Base-by-base conservation (phyloP, 2,797 vertebrate species). In the Parotocinclus haroldoi region DNA sequence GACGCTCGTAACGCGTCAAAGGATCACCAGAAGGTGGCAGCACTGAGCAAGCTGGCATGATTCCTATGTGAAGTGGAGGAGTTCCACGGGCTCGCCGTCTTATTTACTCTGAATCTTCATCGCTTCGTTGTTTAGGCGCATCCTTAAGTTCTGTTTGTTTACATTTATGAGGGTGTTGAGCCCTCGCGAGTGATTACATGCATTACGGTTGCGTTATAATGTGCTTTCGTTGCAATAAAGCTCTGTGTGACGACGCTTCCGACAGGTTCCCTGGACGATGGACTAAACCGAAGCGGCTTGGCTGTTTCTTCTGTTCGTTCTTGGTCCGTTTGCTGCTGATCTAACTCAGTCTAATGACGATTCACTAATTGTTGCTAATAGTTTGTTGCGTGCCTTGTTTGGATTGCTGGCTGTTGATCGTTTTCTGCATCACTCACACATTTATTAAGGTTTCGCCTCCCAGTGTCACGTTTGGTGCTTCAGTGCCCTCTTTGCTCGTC, bases 161-260 rank as follows among this genome's bases (percentile, higher is more conserved):
- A 27, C 27, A 27, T 27, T 27, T 27, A 27, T 27, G 5, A n/a
- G n/a, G n/a, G n/a, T n/a, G n/a, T n/a, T n/a, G n/a, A 27, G 27
- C 27, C 27, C 27, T 2, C 5, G 5, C 27, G 5, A 27, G 27
- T 27, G 27, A 27, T 2, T 27, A 27, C 5, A 27, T 27, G 27
- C 27, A 27, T 27, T 27, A 27, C 5, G 5, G 5, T 27, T 5
- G 27, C 27, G 5, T 27, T 27, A 27, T 27, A 27, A 27, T 27
- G 27, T 27, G 27, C 5, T 27, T 27, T 27, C 27, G 5, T 27
- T 27, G 27, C 27, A 27, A 27, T 27, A 27, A 27, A 27, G 27
- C 27, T 27, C 27, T 37, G 40, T 64, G 39, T 59, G 44, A 50
- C n/a, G 9, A 60, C 45, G 39, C 50, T 60, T 68, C 60, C 49